Evolutionary conservation across 2,888 invertebrate species (phyloP).

Genomic region (Parnassius apollo): DNA sequence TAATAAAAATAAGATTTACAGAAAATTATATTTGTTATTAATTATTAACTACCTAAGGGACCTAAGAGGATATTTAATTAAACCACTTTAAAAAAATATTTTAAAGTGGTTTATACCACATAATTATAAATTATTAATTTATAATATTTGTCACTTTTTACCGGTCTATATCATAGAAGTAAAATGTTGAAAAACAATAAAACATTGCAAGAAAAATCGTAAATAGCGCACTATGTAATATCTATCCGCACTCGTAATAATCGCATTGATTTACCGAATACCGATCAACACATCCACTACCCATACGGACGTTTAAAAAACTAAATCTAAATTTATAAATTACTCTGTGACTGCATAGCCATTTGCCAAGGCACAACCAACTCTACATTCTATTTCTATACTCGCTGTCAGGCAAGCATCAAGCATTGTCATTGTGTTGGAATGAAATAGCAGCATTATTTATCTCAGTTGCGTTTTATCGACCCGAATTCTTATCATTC

Average conservation of each 20-base stretch:
- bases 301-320: constrained; percentile 52
- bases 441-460: constrained; percentile 45
- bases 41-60: too few relatives aligned
- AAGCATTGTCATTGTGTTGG: constrained; percentile 23
- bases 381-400: neutral
- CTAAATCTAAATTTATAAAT: constrained; percentile 39
- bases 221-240: constrained; percentile 25
- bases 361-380: too few relatives aligned
- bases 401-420: neutral
- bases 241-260: constrained; percentile 54
- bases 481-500: constrained; percentile 58
- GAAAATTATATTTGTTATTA: too few relatives aligned
- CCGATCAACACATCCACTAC: constrained; percentile 46
- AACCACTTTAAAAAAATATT: too few relatives aligned
- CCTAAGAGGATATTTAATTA: too few relatives aligned
- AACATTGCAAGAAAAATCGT: constrained; percentile 8
- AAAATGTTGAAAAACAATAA: neutral
- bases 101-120: too few relatives aligned
- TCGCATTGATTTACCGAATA: constrained; percentile 33
- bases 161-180: too few relatives aligned
- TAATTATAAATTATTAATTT: too few relatives aligned
- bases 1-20: too few relatives aligned
- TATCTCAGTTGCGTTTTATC: constrained; percentile 50
- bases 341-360: too few relatives aligned
- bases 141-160: too few relatives aligned